These are phyloP conservation scores for Acronicta leporina DNA, from an alignment of 2,888 invertebrate genomes.

Conservation along the genomic window DNA sequence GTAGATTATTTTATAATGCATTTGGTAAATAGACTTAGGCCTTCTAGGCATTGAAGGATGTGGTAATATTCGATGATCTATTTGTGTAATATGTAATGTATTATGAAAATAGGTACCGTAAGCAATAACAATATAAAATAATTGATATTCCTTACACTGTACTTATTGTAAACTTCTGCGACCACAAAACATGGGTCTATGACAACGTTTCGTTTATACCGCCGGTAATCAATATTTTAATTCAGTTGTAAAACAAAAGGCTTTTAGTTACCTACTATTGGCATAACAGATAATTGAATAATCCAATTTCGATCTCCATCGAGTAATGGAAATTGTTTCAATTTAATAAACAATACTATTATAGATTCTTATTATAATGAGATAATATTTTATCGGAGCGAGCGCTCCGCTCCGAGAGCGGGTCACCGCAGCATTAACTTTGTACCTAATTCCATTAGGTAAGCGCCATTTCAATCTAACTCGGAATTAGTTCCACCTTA, in stretches of 20 bases:
- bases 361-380: constrained; percentile 58
- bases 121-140: constrained; percentile 23
- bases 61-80: neutral
- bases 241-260: constrained; percentile 52
- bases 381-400: constrained; percentile 55
- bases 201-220: constrained; percentile 47
- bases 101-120: neutral
- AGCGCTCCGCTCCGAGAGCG: constrained; percentile 39
- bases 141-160: constrained; percentile 17
- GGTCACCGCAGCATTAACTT: constrained; percentile 57
- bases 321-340: constrained; percentile 61
- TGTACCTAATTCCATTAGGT: constrained; percentile 71
- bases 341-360: constrained; percentile 65
- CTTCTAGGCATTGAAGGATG: neutral
- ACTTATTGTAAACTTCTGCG: constrained; percentile 26
- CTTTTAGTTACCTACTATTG: constrained; percentile 46
- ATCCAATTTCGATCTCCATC: constrained; percentile 63
- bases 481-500: constrained; percentile 88
- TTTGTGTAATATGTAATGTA: neutral
- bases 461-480: constrained; percentile 80
- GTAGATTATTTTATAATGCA: too few species aligned
- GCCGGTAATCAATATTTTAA: constrained; percentile 53
- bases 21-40: too few species aligned
- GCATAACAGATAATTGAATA: constrained; percentile 63
- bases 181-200: constrained; percentile 46